A percentile compares a stretch with the other conserved stretches of the same genome.
Evolutionary conservation across 2,888 invertebrate species (phyloP).

Genomic region (Aleiodes testaceus): DNA sequence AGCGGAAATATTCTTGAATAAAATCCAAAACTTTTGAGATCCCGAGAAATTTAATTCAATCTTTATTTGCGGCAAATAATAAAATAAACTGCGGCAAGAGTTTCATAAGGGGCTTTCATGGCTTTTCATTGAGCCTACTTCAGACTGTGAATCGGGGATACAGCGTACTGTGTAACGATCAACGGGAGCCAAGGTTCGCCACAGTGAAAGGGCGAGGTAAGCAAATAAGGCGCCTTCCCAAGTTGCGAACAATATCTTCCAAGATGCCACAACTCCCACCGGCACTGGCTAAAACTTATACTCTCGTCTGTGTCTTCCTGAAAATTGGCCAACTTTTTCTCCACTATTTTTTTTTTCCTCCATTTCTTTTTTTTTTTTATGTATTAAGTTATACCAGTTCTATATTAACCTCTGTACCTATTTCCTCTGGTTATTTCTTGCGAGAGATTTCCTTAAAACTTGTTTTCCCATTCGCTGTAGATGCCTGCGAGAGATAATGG

Average conservation of each 20-base stretch:
- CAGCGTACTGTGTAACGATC: constrained; percentile 32
- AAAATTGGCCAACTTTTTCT: constrained; percentile 32
- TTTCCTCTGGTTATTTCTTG: neutral
- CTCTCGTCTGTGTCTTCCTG: constrained; percentile 23
- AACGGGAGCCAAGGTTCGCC: constrained; percentile 20
- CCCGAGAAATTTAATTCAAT: constrained; percentile 17
- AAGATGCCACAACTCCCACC: constrained; percentile 54
- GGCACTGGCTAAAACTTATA: constrained; percentile 30
- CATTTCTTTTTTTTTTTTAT: constrained; percentile 22
- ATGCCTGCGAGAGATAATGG: constrained; percentile 5
- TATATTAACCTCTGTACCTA: neutral
- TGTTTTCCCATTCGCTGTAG: constrained; percentile 21
- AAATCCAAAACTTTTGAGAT: neutral
- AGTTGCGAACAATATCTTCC: constrained; percentile 60
- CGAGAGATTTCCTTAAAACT: neutral
- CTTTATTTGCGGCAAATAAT: constrained; percentile 28
- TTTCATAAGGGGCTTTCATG: neutral
- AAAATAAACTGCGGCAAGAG: constrained; percentile 46
- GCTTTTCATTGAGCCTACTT: constrained; percentile 14
- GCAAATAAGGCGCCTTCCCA: constrained; percentile 51
- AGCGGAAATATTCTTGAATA: neutral
- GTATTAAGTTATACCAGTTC: constrained; percentile 11
- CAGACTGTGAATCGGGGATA: constrained; percentile 31
- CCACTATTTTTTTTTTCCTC: neutral
- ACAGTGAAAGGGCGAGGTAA: constrained; percentile 39